Evolutionary conservation across 2,888 invertebrate genomes (phyloP), one percentile per base, ranked within the genome.

Genomic region (Pandemis heparana): DNA sequence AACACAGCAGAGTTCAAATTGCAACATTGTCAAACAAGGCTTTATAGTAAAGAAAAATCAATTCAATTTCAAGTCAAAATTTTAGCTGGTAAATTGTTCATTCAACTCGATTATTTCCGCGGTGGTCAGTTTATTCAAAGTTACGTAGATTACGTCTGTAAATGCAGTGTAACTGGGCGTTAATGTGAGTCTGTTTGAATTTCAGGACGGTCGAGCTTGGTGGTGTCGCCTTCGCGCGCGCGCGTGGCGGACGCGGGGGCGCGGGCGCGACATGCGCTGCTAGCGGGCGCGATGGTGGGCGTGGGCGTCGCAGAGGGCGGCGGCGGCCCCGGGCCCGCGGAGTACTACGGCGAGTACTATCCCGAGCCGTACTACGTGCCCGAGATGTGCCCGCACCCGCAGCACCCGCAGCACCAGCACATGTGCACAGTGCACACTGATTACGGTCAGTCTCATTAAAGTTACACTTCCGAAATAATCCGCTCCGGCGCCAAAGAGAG

Each of bases 341-440:
- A 89, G 81, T 91, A 93, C 87, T 92, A 92, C 88, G 95, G 95
- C 85, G 95, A 95, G 87, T 96, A 96, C 82, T 96, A 95, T 90
- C 94, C 94, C 79, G 95, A 95, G 81, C 94, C 94, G 83, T 95
- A 95, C 90, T 95, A 92, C 89, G 91, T 94, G 83, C 91, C 89
- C 77, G 96, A 96, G 86, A 94, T 96, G 91, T 96, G 96, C 84
- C 95, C 96, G 79, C 93, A 93, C 77, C 96, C 96, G 80, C 92
- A 92, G 87, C 96, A 96, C 84, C 95, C 93, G 46, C 96, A 95
- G 88, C 96, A 94, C 82, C 92, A 93, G 80, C 95, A 95, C 83
- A 95, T 97, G 94, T 97, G 97, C 92, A 95, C 96, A 78, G 95
- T 97, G 88, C 96, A 96, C 84, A 95, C 96, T 82, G 97, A 97